phyloP scores from a whole-genome alignment of 2,113 vertebrate genomes.

The Eonycteris spelaea region DNA sequence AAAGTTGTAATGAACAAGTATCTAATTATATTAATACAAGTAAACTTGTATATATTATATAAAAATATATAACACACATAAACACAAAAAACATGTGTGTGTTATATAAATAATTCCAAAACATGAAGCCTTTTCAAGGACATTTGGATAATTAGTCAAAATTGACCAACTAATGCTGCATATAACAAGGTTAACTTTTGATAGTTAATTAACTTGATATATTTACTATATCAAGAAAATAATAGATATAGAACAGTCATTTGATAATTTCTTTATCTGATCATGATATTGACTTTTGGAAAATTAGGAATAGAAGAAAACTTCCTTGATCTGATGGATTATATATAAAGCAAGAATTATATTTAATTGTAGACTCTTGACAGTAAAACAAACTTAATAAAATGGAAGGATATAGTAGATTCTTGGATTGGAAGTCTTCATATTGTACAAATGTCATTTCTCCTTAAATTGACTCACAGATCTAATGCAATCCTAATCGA shows the following conservation, averaged over 20 bases:
- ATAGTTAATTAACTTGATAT: not conserved
- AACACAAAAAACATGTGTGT: not conserved
- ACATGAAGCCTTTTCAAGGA: not conserved
- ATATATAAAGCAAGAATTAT: not conserved
- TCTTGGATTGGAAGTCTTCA: not conserved
- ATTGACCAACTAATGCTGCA: not conserved
- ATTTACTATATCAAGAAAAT: not conserved
- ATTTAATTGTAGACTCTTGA: not conserved
- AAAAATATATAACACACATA: not conserved
- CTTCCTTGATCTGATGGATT: not conserved
- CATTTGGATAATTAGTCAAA: not conserved
- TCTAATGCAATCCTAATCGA: not conserved
- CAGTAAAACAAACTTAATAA: not conserved
- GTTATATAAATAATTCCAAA: not conserved
- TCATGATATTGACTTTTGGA: not conserved
- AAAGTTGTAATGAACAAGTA: not conserved
- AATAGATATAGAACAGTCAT: not conserved
- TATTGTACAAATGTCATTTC: not conserved
- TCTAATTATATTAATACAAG: not conserved
- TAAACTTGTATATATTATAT: not conserved
- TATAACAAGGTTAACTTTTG: not conserved
- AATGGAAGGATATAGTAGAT: not conserved
- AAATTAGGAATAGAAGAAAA: not conserved
- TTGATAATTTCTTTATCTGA: not conserved
- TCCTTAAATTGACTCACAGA: not conserved